phyloP scores from a whole-genome alignment of 2,797 vertebrate species.

The Rhinophrynus dorsalis region DNA sequence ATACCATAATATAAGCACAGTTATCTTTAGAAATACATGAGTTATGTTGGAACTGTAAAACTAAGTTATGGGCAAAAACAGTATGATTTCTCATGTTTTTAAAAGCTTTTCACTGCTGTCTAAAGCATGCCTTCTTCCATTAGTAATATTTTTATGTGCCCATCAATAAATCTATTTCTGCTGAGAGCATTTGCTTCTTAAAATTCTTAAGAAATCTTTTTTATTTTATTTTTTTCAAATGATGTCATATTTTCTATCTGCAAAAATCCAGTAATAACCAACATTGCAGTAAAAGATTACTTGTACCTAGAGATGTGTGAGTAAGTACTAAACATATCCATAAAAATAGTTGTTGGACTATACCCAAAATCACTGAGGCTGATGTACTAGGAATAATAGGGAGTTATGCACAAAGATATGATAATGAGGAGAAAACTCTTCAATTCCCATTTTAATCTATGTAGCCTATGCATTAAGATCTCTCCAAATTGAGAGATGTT shows the following conservation, averaged over 20 bases:
- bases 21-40: background rate
- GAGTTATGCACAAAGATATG: too few species aligned
- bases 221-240: conserved; percentile 2
- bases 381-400: too few species aligned
- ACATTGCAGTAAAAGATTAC: background rate
- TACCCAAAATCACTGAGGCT: too few species aligned
- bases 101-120: conserved; percentile 6
- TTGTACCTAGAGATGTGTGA: background rate
- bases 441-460: too few species aligned
- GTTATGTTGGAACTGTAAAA: conserved; percentile 9
- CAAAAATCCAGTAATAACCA: background rate
- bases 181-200: background rate
- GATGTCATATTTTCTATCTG: conserved; percentile 5
- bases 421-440: too few species aligned
- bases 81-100: conserved; percentile 13
- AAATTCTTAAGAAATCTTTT: background rate
- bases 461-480: too few species aligned
- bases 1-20: background rate
- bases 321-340: background rate
- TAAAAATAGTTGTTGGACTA: background rate
- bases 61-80: conserved; percentile 14
- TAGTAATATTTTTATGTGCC: background rate
- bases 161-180: conserved; percentile 14
- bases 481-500: too few species aligned
- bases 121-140: conserved; percentile 17